Evolutionary conservation across 92 coral and sea anemone species (phyloP), one percentile per base, ranked within the genome.

Genomic region (Anthopleura xanthogrammica): DNA sequence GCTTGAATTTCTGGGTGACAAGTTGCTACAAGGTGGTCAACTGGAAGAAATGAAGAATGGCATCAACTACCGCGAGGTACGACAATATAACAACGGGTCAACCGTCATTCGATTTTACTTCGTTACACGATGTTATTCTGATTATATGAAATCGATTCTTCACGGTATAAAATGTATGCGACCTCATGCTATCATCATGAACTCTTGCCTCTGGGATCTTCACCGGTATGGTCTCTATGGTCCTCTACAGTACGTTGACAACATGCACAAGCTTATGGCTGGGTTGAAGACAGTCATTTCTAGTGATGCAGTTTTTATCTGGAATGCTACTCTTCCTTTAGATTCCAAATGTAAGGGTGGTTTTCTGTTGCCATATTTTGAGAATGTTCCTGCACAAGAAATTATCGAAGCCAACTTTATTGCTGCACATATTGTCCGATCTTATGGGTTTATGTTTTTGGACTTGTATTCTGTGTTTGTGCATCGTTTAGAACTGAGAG

Each of bases 121-220:
- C 87, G 94, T 93, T 56, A 93, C 97, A 22, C 86, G 97, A 17
- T 93, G 97, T 78, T 93, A 77, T 82, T 89, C 92, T 2, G 92
- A 93, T 36, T 88, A 93, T 79, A 87, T 91, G 72, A 87, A 86
- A 74, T 86, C 92, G 17, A 83, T 93, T 16, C 86, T 93, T 36
- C 86, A 88, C 55, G 97, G 89, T 40, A 80, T 93, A 42, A 93
- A 93, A 72, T 54, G 85, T 41, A 85, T 86, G 41, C 91, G 87
- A 41, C 97, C 97, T 12, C 92, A 93, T 65, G 89, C 91, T 2
- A 72, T 93, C 4, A 90, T 93, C 77, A 93, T 93, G 97, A 93
- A 93, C 90, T 93, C 97, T 24, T 93, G 94, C 41, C 84, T 93
- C 46, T 93, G 97, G 97, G 97, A 93, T 60, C 89, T 93, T 16